phyloP scores from a whole-genome alignment of 2,797 vertebrate genomes.

The Ctenochaetus hawaiiensis region DNA sequence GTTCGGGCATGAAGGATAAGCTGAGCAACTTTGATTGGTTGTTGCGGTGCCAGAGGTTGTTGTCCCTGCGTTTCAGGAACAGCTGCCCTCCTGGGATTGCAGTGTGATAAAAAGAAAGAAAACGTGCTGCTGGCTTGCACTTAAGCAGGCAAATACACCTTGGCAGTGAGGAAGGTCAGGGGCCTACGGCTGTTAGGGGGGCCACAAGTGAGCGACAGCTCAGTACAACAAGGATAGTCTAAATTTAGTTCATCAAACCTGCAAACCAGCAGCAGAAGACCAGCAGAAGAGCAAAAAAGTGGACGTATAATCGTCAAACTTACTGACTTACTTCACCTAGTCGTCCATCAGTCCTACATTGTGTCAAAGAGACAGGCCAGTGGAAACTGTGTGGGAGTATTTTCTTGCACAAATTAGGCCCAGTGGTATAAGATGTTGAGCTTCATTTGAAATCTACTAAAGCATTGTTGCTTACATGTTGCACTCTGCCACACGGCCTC shows the following conservation, averaged over 20 bases:
- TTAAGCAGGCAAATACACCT: slow-evolving; percentile 49
- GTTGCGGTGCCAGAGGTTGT: slow-evolving; percentile 35
- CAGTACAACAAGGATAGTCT: slow-evolving; percentile 1
- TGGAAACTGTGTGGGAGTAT: slow-evolving; percentile 47
- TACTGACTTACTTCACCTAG: neutral
- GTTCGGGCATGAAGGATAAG: neutral
- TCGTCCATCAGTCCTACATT: slow-evolving; percentile 24
- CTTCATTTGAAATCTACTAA: slow-evolving; percentile 20
- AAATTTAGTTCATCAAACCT: slow-evolving; percentile 19
- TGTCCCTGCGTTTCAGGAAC: slow-evolving; percentile 35
- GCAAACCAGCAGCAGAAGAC: neutral
- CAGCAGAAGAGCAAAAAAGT: neutral
- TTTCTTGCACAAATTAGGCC: slow-evolving; percentile 61
- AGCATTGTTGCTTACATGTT: slow-evolving; percentile 30
- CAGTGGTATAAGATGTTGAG: slow-evolving; percentile 44
- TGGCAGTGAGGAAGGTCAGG: slow-evolving; percentile 46
- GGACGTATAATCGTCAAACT: neutral
- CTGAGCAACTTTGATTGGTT: slow-evolving; percentile 25
- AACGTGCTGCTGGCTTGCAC: slow-evolving; percentile 29
- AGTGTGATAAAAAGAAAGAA: slow-evolving; percentile 32
- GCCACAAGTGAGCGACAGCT: slow-evolving; percentile 17
- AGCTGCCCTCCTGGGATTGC: slow-evolving; percentile 36
- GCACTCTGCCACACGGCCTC: slow-evolving; percentile 8
- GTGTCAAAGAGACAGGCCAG: slow-evolving; percentile 24
- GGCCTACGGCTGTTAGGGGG: slow-evolving; percentile 20